Evolutionary conservation across 2,888 invertebrate genomes (phyloP).

Genomic region (Eucera pruinosa): DNA sequence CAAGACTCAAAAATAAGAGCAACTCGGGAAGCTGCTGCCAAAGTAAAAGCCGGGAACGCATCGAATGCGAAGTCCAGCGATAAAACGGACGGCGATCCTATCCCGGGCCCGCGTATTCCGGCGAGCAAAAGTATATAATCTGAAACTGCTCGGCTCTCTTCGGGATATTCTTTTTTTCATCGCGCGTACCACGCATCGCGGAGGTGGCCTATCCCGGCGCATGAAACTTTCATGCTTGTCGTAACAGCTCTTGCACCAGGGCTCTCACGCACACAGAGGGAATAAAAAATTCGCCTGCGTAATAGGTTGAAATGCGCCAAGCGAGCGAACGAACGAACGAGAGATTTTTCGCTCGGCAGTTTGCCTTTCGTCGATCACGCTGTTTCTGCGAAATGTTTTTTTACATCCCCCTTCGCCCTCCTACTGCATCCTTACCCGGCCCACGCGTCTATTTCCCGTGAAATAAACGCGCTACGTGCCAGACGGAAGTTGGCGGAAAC

Average conservation of each 20-base stretch:
- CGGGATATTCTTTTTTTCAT: conserved; percentile 27
- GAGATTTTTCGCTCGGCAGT: conserved; percentile 8
- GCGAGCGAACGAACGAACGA: not conserved
- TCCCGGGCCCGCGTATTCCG: too few relatives aligned
- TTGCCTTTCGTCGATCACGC: conserved; percentile 26
- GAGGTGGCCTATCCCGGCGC: conserved; percentile 19
- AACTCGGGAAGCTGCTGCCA: too few relatives aligned
- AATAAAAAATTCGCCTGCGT: conserved; percentile 44
- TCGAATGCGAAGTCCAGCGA: too few relatives aligned
- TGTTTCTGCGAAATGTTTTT: conserved; percentile 23
- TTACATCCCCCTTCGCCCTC: not conserved
- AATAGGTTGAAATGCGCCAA: conserved; percentile 33
- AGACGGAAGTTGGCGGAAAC: conserved; percentile 36
- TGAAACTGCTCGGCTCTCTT: not conserved
- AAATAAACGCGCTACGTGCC: conserved; percentile 57
- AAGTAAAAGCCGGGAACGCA: too few relatives aligned
- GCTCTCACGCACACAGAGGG: conserved; percentile 30
- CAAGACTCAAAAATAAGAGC: too few relatives aligned
- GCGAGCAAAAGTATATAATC: too few relatives aligned
- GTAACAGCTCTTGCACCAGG: conserved; percentile 30
- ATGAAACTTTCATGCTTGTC: conserved; percentile 38
- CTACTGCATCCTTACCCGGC: not conserved
- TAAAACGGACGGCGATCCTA: too few relatives aligned
- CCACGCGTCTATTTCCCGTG: conserved; percentile 36
- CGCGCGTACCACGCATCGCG: not conserved